Base-by-base conservation (phyloP, 1,140 invertebrate species). In the Bombus pascuorum region DNA sequence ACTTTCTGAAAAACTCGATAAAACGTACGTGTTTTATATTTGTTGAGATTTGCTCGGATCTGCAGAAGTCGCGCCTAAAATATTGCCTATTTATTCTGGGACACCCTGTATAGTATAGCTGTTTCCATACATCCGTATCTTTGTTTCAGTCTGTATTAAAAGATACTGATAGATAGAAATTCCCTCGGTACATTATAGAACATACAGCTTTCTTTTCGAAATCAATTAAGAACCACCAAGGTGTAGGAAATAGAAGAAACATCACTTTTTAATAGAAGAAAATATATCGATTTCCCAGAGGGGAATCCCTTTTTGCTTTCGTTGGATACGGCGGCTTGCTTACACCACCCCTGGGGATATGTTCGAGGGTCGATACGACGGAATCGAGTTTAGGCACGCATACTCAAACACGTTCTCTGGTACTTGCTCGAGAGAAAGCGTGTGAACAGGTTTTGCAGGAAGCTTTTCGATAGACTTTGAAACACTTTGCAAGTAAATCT, bases 321-420 rank as follows among this genome's bases (percentile, higher is more conserved):
- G 66, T 22, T 53, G 12, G 62, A 76, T 76, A 39, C n/a, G 73
- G 13, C 34, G 71, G 59, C 13, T 42, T 44, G 57, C 12, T 57
- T 28, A 39, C 53, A 32, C 44, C 6, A 25, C 37, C 75, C 22
- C 15, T 12, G 9, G 79, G 74, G 47, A n/a, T 71, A 28, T 18
- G 32, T 79, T 70, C 66, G 65, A 79, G 47, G 65, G 75, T 79
- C 82, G 82, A 84, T 79, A 84, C 47, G 34, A 71, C 22, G 47
- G 75, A 78, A 83, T 83, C 65, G 82, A 71, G 82, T 84, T 85
- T 78, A 81, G 86, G 80, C 78, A 73, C 68, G 87, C 62, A 89
- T 78, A 81, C 87, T 89, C 78, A 65, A 88, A 79, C 87, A 86
- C 87, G 87, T 89, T 77, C 68, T 77, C 68, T 39, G 72, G 59